Base-by-base conservation (phyloP, 2,888 invertebrate species). In the Cantharis rufa region DNA sequence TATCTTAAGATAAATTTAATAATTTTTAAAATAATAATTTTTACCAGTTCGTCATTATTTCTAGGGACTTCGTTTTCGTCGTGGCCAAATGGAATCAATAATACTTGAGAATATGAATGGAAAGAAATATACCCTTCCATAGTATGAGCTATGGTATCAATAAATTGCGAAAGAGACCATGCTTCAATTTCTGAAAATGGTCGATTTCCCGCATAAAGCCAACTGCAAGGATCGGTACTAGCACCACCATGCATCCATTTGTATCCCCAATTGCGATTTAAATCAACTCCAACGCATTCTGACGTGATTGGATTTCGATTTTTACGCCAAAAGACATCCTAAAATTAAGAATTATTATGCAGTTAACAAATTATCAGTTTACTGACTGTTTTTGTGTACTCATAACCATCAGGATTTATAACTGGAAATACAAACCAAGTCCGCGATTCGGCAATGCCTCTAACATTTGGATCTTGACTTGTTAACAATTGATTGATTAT, bases 401-500 rank as follows among this genome's bases (percentile, higher is more conserved):
- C 90, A 84, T 93, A 94, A 15, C 94, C 94, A 88, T 95, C 94
- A 48, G 94, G 94, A 86, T 95, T 95, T 3, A 90, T 87, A 0
- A 93, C 91, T 0, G 95, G 94, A 76, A 95, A 89, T 77, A 95
- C 90, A 83, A 94, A 93, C 94, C 94, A 95, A 82, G 94, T 92
- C 81, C 93, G 92, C 72, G 89, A 89, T 78, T 93, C 91, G 1
- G 93, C 92, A 82, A 94, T 86, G 10, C 87, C 85, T 21, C 91
- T 88, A 0, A 93, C 89, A 32, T 87, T 88, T 1, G 89, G 81
- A 79, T 93, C 90, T 1, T 85, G 84, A 61, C 92, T 93, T 0
- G 91, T 92, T n/a, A 95, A 86, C 15, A 95, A 87, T 85, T 94
- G 90, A 81, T 94, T 92, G 24, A 95, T 91, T 70, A 94, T 90